These are phyloP conservation scores for Drosophila elegans DNA, from an alignment of 1,140 invertebrate genomes.

Conservation along the genomic window DNA sequence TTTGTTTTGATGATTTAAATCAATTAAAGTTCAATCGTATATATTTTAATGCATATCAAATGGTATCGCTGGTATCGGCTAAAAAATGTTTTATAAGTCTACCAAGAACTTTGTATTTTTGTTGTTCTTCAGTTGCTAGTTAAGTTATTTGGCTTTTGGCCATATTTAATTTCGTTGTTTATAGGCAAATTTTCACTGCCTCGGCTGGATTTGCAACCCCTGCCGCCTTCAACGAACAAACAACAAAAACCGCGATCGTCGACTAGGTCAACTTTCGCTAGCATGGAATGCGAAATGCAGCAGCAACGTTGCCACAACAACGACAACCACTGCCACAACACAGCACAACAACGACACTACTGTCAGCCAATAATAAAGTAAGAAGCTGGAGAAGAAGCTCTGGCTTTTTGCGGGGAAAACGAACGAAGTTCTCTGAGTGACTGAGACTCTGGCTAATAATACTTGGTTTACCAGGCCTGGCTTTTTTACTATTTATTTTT, in stretches of 20 bases:
- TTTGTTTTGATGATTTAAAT: no score
- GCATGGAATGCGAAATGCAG: slow-evolving; percentile 82
- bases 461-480: slow-evolving; percentile 48
- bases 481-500: slow-evolving; percentile 3
- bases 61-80: no score
- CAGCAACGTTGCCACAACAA: slow-evolving; percentile 43
- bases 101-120: slow-evolving; percentile 41
- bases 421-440: slow-evolving; percentile 72
- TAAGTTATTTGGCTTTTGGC: slow-evolving; percentile 67
- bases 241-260: slow-evolving; percentile 72
- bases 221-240: slow-evolving; percentile 40
- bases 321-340: slow-evolving; percentile 44
- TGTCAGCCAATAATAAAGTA: slow-evolving; percentile 80
- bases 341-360: slow-evolving; percentile 58
- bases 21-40: no score
- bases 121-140: slow-evolving; percentile 40
- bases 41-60: no score
- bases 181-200: slow-evolving; percentile 73
- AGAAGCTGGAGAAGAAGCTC: slow-evolving; percentile 35
- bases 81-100: no score
- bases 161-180: slow-evolving; percentile 82
- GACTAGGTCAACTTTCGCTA: slow-evolving; percentile 83
- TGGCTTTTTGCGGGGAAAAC: neutral
- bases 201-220: slow-evolving; percentile 12
- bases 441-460: slow-evolving; percentile 78